These are phyloP conservation scores for Nothoprocta pentlandii DNA, from an alignment of 2,113 vertebrate species.

Conservation along the genomic window DNA sequence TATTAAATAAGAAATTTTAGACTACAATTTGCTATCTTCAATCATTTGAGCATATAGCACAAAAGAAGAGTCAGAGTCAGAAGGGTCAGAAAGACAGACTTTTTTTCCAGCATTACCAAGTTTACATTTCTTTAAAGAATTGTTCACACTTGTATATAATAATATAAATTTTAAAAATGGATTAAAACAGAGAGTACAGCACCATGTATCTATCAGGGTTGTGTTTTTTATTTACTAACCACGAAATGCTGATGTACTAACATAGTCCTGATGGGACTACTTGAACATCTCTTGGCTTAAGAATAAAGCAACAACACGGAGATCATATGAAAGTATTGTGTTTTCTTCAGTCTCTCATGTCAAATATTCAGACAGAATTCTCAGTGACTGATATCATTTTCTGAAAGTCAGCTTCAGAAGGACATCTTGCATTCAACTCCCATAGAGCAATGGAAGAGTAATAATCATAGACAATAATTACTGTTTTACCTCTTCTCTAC, in stretches of 20 bases:
- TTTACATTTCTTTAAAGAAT: constrained; percentile 8
- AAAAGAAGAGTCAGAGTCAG: not conserved
- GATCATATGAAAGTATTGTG: not conserved
- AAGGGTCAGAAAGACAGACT: not conserved
- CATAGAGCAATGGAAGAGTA: not conserved
- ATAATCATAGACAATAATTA: not conserved
- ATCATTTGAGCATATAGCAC: not conserved
- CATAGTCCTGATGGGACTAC: not conserved
- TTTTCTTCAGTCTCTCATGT: constrained; percentile 15
- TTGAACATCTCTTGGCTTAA: constrained; percentile 4
- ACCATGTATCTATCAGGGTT: not conserved
- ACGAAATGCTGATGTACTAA: not conserved
- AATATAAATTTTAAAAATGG: constrained; percentile 42
- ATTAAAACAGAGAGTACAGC: not conserved
- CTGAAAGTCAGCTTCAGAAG: not conserved
- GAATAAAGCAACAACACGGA: not conserved
- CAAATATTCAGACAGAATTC: constrained; percentile 8
- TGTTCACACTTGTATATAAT: not conserved
- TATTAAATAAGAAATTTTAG: not conserved
- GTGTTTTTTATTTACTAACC: constrained; percentile 7
- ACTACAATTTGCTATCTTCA: not conserved
- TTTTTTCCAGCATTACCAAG: not conserved
- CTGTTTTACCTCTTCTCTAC: not conserved
- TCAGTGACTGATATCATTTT: not conserved
- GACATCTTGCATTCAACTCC: not conserved